phyloP scores from a whole-genome alignment of 2,888 invertebrate species.

The Brachyptera risi region DNA sequence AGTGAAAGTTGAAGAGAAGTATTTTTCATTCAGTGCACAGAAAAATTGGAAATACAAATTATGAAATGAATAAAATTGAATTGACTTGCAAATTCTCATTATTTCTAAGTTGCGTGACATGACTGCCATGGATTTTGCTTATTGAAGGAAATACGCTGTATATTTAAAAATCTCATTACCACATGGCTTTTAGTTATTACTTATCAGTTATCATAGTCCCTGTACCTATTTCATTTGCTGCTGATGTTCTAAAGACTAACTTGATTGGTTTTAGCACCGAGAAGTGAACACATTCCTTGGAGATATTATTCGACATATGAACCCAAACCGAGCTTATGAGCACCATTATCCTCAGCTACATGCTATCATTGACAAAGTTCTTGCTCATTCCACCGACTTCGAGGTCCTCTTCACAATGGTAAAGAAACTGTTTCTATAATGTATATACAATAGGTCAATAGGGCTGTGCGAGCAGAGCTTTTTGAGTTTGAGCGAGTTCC shows the following conservation, averaged over 20 bases:
- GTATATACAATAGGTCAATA: too few relatives aligned
- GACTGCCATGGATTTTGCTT: too few relatives aligned
- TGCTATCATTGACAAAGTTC: slow-evolving; percentile 68
- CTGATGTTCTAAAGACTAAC: slow-evolving; percentile 15
- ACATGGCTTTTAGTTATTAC: not conserved
- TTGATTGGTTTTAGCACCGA: slow-evolving; percentile 55
- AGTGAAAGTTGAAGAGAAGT: not conserved
- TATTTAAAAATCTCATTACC: too few relatives aligned
- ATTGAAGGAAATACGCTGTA: too few relatives aligned
- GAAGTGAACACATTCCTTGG: slow-evolving; percentile 82
- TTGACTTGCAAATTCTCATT: too few relatives aligned
- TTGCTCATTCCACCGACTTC: slow-evolving; percentile 71
- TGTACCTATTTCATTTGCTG: not conserved
- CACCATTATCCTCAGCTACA: slow-evolving; percentile 75
- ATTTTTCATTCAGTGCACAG: not conserved
- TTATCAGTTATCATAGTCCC: too few relatives aligned
- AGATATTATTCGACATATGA: slow-evolving; percentile 80
- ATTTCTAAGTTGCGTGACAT: too few relatives aligned
- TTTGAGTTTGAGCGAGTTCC: too few relatives aligned
- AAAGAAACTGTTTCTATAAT: slow-evolving; percentile 37
- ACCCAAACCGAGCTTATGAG: slow-evolving; percentile 71
- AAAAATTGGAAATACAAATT: too few relatives aligned
- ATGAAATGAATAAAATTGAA: too few relatives aligned
- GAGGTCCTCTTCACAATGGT: slow-evolving; percentile 79
- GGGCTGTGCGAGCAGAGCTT: too few relatives aligned